Base-by-base conservation (phyloP, 2,113 vertebrate genomes). In the Microcebus tavaratra region DNA sequence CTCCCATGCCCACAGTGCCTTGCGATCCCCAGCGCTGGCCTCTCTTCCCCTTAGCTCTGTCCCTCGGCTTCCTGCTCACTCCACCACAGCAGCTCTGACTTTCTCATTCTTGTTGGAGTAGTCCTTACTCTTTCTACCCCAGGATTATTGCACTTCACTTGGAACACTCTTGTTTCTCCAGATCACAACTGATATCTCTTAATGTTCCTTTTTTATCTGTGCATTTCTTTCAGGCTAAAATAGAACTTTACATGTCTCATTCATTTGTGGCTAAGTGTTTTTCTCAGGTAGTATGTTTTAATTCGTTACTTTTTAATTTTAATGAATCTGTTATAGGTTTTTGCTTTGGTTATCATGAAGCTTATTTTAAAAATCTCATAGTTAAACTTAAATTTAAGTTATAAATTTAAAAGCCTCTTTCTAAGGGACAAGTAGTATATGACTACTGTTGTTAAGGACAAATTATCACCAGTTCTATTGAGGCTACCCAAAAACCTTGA, bases 161-260 rank as follows among this genome's bases (percentile, higher is more conserved):
- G 61, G 61, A 29, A n/a, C 6, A 29, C 42, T 76, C 63, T 45
- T 88, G 31, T 55, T 75, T 34, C 42, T 76, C n/a, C 21, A 68
- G 76, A 65, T 73, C 27, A 21, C 68, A 34, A 88, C 55, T 79
- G 48, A 13, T 78, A 68, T 73, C n/a, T 94, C 48, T 79, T 55
- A 27, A 34, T 21, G 6, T n/a, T 36, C 18, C 31, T 31, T 72
- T 10, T 81, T 91, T 78, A 29, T 81, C 88, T 85, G 18, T 45
- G 57, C 5, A 17, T 86, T 61, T 57, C 53, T 48, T 25, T 25
- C 42, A 80, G 36, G 36, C 42, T 83, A 84, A 94, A 85, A 12
- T 6, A 81, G 50, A 92, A 79, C 21, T 68, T 96, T 76, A 72
- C 92, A 88, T 81, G 15, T 78, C 8, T 90, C 31, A 53, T 96